phyloP scores from a whole-genome alignment of 1,140 invertebrate genomes.

The Drosophila pachea region DNA sequence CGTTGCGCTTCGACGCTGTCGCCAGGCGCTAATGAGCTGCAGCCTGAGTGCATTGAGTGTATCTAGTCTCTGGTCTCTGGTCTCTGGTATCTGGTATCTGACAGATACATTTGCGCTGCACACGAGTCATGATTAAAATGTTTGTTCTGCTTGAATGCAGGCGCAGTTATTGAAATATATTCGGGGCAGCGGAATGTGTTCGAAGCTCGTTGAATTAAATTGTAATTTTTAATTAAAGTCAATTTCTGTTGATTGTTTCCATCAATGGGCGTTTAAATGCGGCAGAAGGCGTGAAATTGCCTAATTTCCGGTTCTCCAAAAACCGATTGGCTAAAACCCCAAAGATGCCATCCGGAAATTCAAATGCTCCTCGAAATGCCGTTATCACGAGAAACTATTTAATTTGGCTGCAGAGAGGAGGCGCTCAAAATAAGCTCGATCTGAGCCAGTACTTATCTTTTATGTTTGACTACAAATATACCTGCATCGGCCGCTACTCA shows the following conservation, averaged over 20 bases:
- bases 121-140: conserved; percentile 60
- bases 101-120: conserved; percentile 54
- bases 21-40: conserved; percentile 73
- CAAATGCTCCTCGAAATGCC: background rate
- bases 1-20: conserved; percentile 64
- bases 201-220: conserved; percentile 59
- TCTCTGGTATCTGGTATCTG: conserved; percentile 62
- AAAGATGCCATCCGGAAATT: too few relatives aligned
- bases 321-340: too few relatives aligned
- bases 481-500: background rate
- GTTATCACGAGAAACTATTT: background rate
- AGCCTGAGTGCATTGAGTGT: conserved; percentile 44
- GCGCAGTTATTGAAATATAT: conserved; percentile 13
- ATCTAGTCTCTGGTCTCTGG: conserved; percentile 23
- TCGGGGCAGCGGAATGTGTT: conserved; percentile 11
- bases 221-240: conserved; percentile 73
- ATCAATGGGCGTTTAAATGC: conserved; percentile 50
- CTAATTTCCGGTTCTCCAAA: conserved; percentile 58
- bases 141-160: conserved; percentile 67
- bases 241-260: conserved; percentile 60
- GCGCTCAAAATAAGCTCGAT: background rate
- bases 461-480: background rate
- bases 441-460: conserved; percentile 6
- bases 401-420: background rate
- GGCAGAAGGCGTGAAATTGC: conserved; percentile 65